A percentile compares a stretch with the other conserved stretches of the same genome.
These are phyloP conservation scores for Chelidonichthys spinosus DNA, from an alignment of 2,797 vertebrate species.

Conservation along the genomic window DNA sequence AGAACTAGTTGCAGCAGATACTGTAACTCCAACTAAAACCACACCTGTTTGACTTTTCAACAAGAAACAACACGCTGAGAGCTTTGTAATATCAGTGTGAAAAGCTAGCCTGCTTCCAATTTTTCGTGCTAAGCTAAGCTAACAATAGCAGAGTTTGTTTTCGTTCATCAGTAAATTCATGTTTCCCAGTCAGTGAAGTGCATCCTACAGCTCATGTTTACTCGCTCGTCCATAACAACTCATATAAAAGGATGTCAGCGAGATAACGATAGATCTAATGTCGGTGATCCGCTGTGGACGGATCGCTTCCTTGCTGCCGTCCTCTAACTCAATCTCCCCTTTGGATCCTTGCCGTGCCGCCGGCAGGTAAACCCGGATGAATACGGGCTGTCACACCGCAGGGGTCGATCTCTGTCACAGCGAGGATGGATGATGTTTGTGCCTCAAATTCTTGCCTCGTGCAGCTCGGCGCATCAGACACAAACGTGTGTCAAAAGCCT, in stretches of 20 bases:
- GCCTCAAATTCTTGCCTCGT: slow-evolving; percentile 3
- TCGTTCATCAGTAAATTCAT: neutral
- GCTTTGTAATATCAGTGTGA: too few relatives aligned
- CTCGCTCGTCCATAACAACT: neutral
- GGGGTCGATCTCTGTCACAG: neutral
- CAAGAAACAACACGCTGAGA: too few relatives aligned
- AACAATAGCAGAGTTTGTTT: too few relatives aligned
- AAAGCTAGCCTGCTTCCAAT: too few relatives aligned
- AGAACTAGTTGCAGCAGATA: neutral
- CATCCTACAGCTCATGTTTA: neutral
- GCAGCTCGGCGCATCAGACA: neutral
- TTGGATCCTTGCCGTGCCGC: slow-evolving; percentile 11
- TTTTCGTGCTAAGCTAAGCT: too few relatives aligned
- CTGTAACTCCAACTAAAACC: neutral
- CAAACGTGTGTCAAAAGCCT: slow-evolving; percentile 1
- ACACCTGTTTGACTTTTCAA: neutral
- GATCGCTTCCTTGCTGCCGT: slow-evolving; percentile 1
- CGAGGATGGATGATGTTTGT: neutral
- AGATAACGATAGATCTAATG: neutral
- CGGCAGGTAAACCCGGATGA: neutral
- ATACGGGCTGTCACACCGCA: neutral
- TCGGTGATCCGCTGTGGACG: neutral
- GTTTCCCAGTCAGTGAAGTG: too few relatives aligned
- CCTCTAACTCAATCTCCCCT: slow-evolving; percentile 1
- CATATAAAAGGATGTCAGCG: neutral